Conservation (phyloP, 2,113 vertebrate genomes). For the Takifugu flavidus region DNA sequence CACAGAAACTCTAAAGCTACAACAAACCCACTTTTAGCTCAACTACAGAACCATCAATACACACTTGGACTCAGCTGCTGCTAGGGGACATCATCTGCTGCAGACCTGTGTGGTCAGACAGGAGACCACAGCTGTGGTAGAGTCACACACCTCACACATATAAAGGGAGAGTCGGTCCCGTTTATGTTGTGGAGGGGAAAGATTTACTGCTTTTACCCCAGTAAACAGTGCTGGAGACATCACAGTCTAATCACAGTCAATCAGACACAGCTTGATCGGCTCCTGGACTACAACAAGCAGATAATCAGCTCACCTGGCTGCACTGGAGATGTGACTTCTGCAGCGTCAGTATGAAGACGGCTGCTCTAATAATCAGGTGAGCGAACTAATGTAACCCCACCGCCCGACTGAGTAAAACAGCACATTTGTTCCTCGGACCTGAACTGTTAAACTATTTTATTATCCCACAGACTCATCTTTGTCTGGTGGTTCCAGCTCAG, state of each 20-base stretch:
- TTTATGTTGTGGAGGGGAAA: too few species aligned
- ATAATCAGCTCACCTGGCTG: slow-evolving; percentile 43
- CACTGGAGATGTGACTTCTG: background rate
- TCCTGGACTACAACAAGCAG: slow-evolving; percentile 7
- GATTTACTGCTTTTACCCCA: background rate
- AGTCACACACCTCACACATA: too few species aligned
- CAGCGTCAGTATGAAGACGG: slow-evolving; percentile 32
- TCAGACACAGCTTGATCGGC: slow-evolving; percentile 9
- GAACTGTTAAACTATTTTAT: background rate
- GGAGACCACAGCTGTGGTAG: too few species aligned
- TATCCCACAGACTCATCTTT: slow-evolving; percentile 4
- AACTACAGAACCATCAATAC: too few species aligned
- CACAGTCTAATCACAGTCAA: slow-evolving; percentile 22
- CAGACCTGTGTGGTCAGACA: too few species aligned
- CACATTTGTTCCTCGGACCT: background rate
- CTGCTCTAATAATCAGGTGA: slow-evolving; percentile 26
- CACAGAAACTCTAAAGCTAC: background rate
- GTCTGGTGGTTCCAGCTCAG: background rate
- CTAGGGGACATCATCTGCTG: too few species aligned
- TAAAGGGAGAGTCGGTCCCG: too few species aligned
- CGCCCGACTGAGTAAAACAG: background rate
- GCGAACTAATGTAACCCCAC: background rate
- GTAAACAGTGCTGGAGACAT: background rate
- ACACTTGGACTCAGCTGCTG: too few species aligned
- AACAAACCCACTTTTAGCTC: too few species aligned